phyloP scores from a whole-genome alignment of 1,140 invertebrate genomes.

The Vanessa atalanta region DNA sequence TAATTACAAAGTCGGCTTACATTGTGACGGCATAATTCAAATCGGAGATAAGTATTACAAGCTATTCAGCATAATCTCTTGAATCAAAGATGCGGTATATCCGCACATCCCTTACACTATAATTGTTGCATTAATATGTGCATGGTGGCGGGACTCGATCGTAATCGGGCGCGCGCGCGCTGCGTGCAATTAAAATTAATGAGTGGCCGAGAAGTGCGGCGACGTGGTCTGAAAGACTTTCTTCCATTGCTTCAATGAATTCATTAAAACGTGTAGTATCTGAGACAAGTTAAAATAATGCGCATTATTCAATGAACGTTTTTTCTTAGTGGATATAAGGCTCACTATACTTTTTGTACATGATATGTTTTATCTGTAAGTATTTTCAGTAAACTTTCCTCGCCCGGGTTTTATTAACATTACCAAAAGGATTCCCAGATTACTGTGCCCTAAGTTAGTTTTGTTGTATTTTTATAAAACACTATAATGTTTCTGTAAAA shows the following conservation, averaged over 20 bases:
- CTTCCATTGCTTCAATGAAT: slow-evolving; percentile 15
- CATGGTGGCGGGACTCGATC: slow-evolving; percentile 41
- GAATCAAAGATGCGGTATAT: neutral
- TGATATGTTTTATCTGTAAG: neutral
- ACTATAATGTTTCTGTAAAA: too few species aligned
- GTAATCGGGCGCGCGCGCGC: slow-evolving; percentile 51
- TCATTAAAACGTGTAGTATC: slow-evolving; percentile 5
- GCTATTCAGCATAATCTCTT: slow-evolving; percentile 3
- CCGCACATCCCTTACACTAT: slow-evolving; percentile 12
- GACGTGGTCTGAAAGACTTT: slow-evolving; percentile 25
- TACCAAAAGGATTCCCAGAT: too few species aligned
- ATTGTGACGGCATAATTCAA: neutral
- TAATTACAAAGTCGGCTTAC: too few species aligned
- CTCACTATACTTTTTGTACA: too few species aligned
- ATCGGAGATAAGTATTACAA: slow-evolving; percentile 3
- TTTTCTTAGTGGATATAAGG: too few species aligned
- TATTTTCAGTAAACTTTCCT: too few species aligned
- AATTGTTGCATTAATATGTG: slow-evolving; percentile 26
- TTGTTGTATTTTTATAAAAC: too few species aligned
- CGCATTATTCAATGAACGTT: neutral
- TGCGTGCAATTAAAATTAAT: slow-evolving; percentile 71
- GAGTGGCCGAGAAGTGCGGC: slow-evolving; percentile 39
- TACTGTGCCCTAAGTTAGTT: too few species aligned
- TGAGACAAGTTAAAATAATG: neutral
- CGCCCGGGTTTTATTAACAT: too few species aligned